phyloP scores from a whole-genome alignment of 2,113 vertebrate species.

The Aegithalos caudatus region DNA sequence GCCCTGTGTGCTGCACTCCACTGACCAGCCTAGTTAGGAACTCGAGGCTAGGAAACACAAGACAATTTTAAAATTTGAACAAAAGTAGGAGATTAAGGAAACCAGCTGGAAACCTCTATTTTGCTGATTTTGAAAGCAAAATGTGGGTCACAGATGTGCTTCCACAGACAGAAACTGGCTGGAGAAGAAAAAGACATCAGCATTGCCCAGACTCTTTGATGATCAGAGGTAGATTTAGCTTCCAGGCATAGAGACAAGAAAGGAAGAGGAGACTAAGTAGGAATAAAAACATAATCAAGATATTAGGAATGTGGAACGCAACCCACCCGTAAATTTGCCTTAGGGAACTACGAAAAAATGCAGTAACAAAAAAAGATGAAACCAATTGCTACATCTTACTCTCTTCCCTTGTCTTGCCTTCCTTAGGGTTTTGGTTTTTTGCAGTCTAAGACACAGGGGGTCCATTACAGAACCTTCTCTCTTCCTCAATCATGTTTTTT shows the following conservation, averaged over 20 bases:
- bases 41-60: not conserved
- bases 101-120: constrained; percentile 51
- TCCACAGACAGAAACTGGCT: constrained; percentile 21
- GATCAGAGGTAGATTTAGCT: constrained; percentile 58
- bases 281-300: constrained; percentile 62
- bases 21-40: not conserved
- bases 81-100: constrained; percentile 53
- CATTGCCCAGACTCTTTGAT: constrained; percentile 45
- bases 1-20: not conserved
- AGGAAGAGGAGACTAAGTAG: constrained; percentile 31
- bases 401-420: not conserved
- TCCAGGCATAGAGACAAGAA: constrained; percentile 37
- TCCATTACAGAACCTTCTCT: not conserved
- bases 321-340: constrained; percentile 52
- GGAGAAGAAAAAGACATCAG: constrained; percentile 51
- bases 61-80: constrained; percentile 6
- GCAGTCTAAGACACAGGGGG: not conserved
- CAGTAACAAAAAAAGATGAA: not conserved
- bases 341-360: not conserved
- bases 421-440: not conserved
- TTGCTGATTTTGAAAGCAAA: constrained; percentile 48
- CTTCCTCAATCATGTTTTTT: not conserved
- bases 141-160: constrained; percentile 62
- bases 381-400: not conserved
- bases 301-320: constrained; percentile 52